Percentiles rank a stretch among this genome's conserved stretches.
Evolutionary conservation across 2,888 invertebrate genomes (phyloP).

Genomic region (Andrena fulva): DNA sequence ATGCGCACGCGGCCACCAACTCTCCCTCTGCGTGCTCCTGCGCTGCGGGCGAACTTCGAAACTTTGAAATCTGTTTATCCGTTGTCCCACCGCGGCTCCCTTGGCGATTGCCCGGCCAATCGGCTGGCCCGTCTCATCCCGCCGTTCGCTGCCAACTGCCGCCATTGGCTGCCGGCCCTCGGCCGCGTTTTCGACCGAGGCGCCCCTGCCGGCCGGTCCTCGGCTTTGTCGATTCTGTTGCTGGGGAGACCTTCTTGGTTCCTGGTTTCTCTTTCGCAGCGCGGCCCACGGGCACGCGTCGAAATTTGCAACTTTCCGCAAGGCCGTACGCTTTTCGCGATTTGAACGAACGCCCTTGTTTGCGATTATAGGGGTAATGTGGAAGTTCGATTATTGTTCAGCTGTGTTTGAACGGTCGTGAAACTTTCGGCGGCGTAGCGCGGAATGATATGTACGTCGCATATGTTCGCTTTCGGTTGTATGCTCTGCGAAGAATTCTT

Average conservation of each 20-base stretch:
- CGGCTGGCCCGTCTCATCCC: slow-evolving; percentile 68
- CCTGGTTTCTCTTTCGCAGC: slow-evolving; percentile 30
- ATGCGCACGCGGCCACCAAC: slow-evolving; percentile 65
- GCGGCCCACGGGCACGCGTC: background rate
- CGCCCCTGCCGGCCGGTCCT: slow-evolving; percentile 46
- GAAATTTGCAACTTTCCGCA: slow-evolving; percentile 3
- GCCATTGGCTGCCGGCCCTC: slow-evolving; percentile 62
- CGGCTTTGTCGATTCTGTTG: slow-evolving; percentile 67
- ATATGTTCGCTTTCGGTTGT: no score
- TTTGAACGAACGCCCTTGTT: background rate
- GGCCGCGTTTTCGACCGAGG: slow-evolving; percentile 22
- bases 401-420: no score
- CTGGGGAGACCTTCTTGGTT: slow-evolving; percentile 71
- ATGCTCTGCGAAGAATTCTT: no score
- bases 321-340: background rate
- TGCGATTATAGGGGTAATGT: no score
- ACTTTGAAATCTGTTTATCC: slow-evolving; percentile 75
- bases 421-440: no score
- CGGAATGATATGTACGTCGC: no score
- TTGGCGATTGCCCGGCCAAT: slow-evolving; percentile 68
- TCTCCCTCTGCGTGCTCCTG: slow-evolving; percentile 63
- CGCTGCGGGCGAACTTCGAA: slow-evolving; percentile 63
- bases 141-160: slow-evolving; percentile 74
- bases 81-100: slow-evolving; percentile 65
- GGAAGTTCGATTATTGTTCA: no score